Evolutionary conservation across 2,113 vertebrate genomes (phyloP).

Genomic region (Oreotragus oreotragus): DNA sequence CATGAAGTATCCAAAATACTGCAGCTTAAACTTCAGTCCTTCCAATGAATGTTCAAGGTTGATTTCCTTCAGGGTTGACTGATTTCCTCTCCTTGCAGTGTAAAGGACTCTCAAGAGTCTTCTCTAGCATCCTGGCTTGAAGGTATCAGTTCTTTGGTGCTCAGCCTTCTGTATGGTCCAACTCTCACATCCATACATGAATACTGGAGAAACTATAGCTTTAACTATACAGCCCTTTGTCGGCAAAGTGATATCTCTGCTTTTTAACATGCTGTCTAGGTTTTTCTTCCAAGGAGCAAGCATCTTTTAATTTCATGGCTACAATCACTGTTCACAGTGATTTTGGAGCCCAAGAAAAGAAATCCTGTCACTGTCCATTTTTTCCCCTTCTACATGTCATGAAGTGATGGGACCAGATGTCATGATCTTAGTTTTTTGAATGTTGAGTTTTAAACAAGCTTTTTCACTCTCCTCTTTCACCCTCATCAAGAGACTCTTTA

Average conservation of each 20-base stretch:
- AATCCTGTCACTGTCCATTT: not conserved
- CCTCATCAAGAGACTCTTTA: not conserved
- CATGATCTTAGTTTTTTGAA: not conserved
- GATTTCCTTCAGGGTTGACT: not conserved
- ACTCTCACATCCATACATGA: not conserved
- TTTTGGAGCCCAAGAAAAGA: not conserved
- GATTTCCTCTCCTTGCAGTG: not conserved
- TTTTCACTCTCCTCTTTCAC: not conserved
- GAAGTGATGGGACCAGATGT: not conserved
- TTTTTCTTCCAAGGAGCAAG: not conserved
- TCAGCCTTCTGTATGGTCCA: not conserved
- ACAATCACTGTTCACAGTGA: not conserved
- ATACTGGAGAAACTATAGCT: not conserved
- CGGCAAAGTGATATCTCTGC: not conserved
- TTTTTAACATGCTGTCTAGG: not conserved
- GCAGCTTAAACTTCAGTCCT: not conserved
- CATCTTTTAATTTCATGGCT: not conserved
- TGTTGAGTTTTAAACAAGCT: not conserved
- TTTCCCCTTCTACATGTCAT: not conserved
- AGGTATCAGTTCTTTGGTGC: not conserved
- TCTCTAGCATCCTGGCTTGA: not conserved
- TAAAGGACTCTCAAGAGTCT: not conserved
- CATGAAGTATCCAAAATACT: not conserved
- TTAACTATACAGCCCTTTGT: not conserved
- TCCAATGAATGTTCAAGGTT: not conserved